Conservation (phyloP, 2,113 vertebrate genomes). For the Microtus pennsylvanicus region DNA sequence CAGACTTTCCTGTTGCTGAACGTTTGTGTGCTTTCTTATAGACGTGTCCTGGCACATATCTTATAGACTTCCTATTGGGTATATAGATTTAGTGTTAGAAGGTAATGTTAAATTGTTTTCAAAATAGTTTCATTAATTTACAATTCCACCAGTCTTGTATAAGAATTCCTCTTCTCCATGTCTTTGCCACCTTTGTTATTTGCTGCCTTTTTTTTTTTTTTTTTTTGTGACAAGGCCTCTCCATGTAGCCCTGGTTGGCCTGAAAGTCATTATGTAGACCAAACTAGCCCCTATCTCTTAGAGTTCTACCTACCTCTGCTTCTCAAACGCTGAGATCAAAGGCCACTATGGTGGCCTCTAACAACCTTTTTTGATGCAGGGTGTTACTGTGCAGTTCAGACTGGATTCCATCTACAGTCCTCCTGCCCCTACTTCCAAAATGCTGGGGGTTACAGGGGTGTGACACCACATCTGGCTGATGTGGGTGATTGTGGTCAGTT, state of each 20-base stretch:
- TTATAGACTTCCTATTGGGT: too few species aligned
- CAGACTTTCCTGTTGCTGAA: background rate
- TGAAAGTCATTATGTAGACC: background rate
- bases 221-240: background rate
- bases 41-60: background rate
- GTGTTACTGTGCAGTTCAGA: background rate
- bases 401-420: background rate
- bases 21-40: background rate
- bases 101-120: slow-evolving; percentile 2
- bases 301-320: background rate
- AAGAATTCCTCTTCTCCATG: background rate
- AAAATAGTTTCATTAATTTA: background rate
- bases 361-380: background rate
- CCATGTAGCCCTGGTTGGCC: background rate
- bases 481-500: background rate
- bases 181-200: background rate
- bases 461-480: background rate
- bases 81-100: background rate
- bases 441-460: background rate
- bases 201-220: background rate
- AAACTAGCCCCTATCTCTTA: background rate
- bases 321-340: background rate
- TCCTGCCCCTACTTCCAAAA: background rate
- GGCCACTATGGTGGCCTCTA: background rate
- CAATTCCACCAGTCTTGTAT: background rate